Evolutionary conservation across 2,888 invertebrate species (phyloP), one percentile per base, ranked within the genome.

Genomic region (Andrena dorsata): DNA sequence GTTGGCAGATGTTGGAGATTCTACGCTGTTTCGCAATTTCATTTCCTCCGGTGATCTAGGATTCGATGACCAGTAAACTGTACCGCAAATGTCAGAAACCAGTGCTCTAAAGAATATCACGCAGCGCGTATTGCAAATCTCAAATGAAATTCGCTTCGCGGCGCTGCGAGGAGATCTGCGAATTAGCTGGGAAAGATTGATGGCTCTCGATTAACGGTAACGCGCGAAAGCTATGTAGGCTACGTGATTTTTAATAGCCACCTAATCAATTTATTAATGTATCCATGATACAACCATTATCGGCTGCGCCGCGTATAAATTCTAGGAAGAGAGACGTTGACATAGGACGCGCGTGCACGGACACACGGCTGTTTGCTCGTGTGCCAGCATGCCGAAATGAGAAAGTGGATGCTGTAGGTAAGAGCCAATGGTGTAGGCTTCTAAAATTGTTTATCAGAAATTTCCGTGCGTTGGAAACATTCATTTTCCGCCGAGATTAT

Each of bases 401-500:
- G 90, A 90, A 91, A 90, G 90, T 86, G 85, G 86, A 78, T 76
- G 82, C 80, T 79, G 80, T 49, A 58, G 76, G 82, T 85, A 87
- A 70, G 76, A 83, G 66, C 76, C 91, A 87, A 81, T 82, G 88
- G 86, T 87, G 87, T 86, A 89, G 87, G 30, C 81, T 53, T 76
- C 53, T 47, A 16, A 61, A 81, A 81, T 79, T 68, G 16, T 16
- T 35, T 28, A 10, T 2, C 51, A 41, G 51, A 47, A 64, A 53
- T 58, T 32, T 20, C 41, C 3, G 2, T 20, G 10, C 13, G 13
- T 49, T 28, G 23, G n/a, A 35, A 23, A 2, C 32, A 1, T 20
- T 10, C 20, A 58, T n/a, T 60, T 13, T 6, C 30, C 30, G 0
- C 23, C 20, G 23, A 7, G 56, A 69, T 35, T 35, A 35, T 53